Conservation (phyloP, 2,888 invertebrate species). For the Cosmia pyralina region DNA sequence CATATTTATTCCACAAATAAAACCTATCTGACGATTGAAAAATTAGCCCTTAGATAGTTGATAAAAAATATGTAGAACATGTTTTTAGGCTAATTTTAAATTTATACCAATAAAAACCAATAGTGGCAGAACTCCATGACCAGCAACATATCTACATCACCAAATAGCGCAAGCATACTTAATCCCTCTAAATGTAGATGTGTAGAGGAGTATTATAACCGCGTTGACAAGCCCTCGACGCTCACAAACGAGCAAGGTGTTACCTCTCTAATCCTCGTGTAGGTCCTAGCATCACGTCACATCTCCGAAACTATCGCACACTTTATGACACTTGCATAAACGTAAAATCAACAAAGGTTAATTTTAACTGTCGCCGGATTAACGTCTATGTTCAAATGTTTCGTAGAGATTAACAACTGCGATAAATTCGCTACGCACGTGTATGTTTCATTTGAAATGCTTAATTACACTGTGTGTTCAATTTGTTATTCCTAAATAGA, state of each 20-base stretch:
- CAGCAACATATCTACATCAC: constrained; percentile 47
- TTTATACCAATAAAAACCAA: background rate
- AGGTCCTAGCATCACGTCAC: constrained; percentile 80
- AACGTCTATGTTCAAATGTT: constrained; percentile 69
- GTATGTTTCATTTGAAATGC: constrained; percentile 28
- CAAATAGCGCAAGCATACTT: constrained; percentile 69
- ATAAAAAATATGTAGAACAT: background rate
- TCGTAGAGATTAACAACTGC: constrained; percentile 67
- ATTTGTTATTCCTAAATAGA: background rate
- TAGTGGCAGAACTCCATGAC: constrained; percentile 15
- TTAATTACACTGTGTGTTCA: constrained; percentile 17
- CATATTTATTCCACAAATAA: too few relatives aligned
- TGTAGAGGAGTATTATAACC: constrained; percentile 76
- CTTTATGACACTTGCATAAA: constrained; percentile 76
- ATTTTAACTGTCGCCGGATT: constrained; percentile 84
- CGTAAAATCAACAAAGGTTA: constrained; percentile 82
- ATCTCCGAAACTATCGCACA: constrained; percentile 70
- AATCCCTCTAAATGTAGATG: constrained; percentile 84
- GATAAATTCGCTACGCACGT: constrained; percentile 63
- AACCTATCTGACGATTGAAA: too few relatives aligned
- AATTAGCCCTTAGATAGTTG: background rate
- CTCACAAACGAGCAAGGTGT: constrained; percentile 83
- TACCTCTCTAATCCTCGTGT: constrained; percentile 79
- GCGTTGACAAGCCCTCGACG: constrained; percentile 85
- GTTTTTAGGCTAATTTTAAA: constrained; percentile 4